A percentile compares a stretch with the other conserved stretches of the same genome.
These are phyloP conservation scores for Sebastes matsubarae DNA, from an alignment of 2,797 vertebrate species.

Conservation along the genomic window DNA sequence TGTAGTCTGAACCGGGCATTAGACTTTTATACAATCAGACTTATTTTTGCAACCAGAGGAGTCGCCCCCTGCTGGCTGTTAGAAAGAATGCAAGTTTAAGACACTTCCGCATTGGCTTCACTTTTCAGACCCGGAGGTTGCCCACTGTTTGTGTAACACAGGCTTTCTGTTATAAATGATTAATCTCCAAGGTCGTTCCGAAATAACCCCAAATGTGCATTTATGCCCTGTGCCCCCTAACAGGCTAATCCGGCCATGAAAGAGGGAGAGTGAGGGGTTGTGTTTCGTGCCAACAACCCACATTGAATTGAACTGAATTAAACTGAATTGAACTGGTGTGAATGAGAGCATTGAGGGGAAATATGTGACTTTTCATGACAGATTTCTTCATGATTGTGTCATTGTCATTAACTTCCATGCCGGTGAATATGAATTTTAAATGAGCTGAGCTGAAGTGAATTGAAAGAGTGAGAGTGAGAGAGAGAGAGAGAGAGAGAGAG, in stretches of 20 bases:
- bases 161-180: background rate
- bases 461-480: background rate
- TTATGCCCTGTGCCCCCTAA: background rate
- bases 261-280: background rate
- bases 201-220: background rate
- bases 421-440: constrained; percentile 27
- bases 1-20: too few species aligned
- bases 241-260: background rate
- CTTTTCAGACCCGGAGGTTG: too few species aligned
- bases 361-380: constrained; percentile 18
- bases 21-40: too few species aligned
- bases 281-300: constrained; percentile 18
- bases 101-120: too few species aligned
- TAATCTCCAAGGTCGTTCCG: background rate
- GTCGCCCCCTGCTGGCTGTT: too few species aligned
- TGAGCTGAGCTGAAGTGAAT: constrained; percentile 15
- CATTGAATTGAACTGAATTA: constrained; percentile 6
- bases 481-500: background rate
- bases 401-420: constrained; percentile 21
- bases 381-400: constrained; percentile 17
- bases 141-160: background rate
- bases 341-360: constrained; percentile 1
- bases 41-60: too few species aligned
- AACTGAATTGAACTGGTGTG: constrained; percentile 15
- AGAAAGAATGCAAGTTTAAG: too few species aligned